These are phyloP conservation scores for Trididemnum nubilum DNA, from an alignment of 23 tunicate species.

Conservation along the genomic window DNA sequence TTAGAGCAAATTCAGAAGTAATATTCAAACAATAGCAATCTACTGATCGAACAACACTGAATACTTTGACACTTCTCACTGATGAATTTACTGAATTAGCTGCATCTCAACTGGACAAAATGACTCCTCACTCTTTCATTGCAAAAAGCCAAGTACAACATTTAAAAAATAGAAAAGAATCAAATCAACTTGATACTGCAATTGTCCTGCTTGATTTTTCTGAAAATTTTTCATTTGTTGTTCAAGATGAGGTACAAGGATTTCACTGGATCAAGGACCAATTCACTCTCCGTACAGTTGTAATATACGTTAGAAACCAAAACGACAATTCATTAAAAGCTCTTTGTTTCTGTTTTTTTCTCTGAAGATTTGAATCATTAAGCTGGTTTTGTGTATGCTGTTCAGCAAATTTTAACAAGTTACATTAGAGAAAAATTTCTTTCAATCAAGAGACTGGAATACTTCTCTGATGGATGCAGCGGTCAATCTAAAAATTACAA, in stretches of 20 bases:
- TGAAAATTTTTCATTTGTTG: constrained; percentile 34
- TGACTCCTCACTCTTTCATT: constrained; percentile 33
- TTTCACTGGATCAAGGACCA: constrained; percentile 24
- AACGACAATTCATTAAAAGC: not conserved
- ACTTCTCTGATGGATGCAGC: constrained; percentile 30
- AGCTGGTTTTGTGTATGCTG: constrained; percentile 31
- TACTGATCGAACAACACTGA: constrained; percentile 22
- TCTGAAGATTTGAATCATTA: constrained; percentile 25
- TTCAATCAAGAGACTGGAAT: constrained; percentile 12
- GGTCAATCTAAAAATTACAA: constrained; percentile 31
- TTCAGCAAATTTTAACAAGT: constrained; percentile 10
- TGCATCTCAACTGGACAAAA: constrained; percentile 12
- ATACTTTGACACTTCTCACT: constrained; percentile 19
- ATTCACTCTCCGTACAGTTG: constrained; percentile 28
- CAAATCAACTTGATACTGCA: not conserved
- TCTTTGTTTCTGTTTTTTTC: not conserved
- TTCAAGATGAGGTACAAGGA: constrained; percentile 31
- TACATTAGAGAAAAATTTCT: constrained; percentile 22
- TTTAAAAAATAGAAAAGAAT: constrained; percentile 25
- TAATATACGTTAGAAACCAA: not conserved
- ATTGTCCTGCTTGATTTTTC: constrained; percentile 36
- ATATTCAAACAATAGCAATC: constrained; percentile 36
- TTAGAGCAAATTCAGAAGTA: constrained; percentile 13
- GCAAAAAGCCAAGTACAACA: constrained; percentile 31
- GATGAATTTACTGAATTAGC: constrained; percentile 19